Base-by-base conservation (phyloP, 2,888 invertebrate species). In the Cyclophora punctaria region DNA sequence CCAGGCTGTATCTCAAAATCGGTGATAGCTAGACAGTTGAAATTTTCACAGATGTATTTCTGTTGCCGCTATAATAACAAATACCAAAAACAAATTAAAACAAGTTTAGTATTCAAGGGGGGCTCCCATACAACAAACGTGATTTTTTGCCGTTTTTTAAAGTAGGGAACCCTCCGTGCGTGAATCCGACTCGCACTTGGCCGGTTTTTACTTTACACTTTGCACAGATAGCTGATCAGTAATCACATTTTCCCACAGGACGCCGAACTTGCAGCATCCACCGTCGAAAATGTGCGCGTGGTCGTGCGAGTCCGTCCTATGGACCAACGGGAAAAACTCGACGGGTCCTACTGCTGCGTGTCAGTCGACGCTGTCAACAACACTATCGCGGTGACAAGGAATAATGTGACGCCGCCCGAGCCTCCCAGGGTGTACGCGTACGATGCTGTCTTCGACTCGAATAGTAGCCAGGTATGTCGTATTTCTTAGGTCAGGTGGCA, bases 251-350 rank as follows among this genome's bases (percentile, higher is more conserved):
- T 51, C 49, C 44, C 35, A 48, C 57, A 91, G 90, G 90, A 90
- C 58, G 89, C 83, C 42, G 82, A 89, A 57, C 58, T 84, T 42
- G 74, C 80, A 43, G 82, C 88, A 33, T 91, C 92, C 7, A 93
- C 94, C 64, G 91, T 94, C 55, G 98, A 99, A 86, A 98, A 98
- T 91, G 98, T 99, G 44, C 93, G 96, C 47, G 99, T 99, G 48
- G 97, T 98, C 52, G 97, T 99, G 7, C 91, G 99, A 48, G 95
- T 98, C 59, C 93, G 99, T 47, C 99, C 99, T 0, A 90, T 98
- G 83, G 98, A 95, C 80, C 93, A 93, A 72, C 92, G 93, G 64
- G 99, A 99, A 89, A 85, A 92, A 62, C 87, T 92, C 52, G 92
- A 92, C 51, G 93, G 92, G 7, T 91, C 93, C 48, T 90, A 91